phyloP scores from a whole-genome alignment of 2,797 vertebrate species.

The Vireo griseus region DNA sequence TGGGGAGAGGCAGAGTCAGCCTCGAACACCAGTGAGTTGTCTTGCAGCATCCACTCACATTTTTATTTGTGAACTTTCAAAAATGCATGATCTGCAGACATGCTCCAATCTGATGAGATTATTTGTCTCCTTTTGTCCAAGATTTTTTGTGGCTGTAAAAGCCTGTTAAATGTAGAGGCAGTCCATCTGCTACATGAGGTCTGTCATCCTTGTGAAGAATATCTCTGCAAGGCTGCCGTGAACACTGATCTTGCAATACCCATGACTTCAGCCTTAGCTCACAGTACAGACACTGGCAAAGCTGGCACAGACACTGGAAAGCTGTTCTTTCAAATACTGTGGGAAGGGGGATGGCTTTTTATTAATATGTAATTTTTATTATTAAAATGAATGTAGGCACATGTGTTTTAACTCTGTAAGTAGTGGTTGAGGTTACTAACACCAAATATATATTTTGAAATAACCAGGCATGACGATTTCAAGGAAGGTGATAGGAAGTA shows the following conservation, averaged over 20 bases:
- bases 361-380: background rate
- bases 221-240: fast-evolving
- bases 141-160: background rate
- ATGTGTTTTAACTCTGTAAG: background rate
- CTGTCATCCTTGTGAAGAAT: background rate
- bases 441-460: background rate
- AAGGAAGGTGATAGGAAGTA: background rate
- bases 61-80: background rate
- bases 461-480: background rate
- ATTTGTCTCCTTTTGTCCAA: background rate
- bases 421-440: background rate
- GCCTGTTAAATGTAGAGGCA: background rate
- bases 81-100: background rate
- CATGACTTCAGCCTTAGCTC: background rate
- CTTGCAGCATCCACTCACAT: background rate
- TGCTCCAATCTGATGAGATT: background rate
- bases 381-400: background rate
- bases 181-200: fast-evolving
- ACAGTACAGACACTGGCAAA: background rate
- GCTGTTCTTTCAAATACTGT: background rate
- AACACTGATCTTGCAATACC: background rate
- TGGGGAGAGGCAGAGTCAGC: background rate
- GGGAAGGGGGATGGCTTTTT: background rate
- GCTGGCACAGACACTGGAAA: background rate
- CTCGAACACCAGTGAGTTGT: background rate